phyloP scores from a whole-genome alignment of 2,888 invertebrate genomes.

The Nomada ferruginata region DNA sequence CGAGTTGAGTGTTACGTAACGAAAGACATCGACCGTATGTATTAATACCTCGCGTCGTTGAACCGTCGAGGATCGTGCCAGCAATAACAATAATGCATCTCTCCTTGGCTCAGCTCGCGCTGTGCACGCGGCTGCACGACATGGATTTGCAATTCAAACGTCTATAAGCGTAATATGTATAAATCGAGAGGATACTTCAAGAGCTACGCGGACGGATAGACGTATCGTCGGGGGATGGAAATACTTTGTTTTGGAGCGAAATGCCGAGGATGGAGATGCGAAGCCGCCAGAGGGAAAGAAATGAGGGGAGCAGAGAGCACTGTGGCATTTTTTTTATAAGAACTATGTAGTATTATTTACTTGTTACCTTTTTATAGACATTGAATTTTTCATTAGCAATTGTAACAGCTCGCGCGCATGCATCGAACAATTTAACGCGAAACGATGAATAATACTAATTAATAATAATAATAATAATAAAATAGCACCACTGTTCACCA shows the following conservation, averaged over 20 bases:
- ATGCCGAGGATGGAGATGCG: background rate
- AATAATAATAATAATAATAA: too few relatives aligned
- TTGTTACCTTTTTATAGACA: too few relatives aligned
- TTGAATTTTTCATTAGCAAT: too few relatives aligned
- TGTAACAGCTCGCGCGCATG: too few relatives aligned
- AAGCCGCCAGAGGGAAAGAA: background rate
- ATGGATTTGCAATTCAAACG: conserved; percentile 81
- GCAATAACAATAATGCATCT: conserved; percentile 70
- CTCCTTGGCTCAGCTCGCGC: conserved; percentile 61
- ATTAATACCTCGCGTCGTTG: conserved; percentile 68
- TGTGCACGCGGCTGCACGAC: conserved; percentile 68
- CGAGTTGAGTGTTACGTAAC: conserved; percentile 65
- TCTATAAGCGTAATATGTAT: conserved; percentile 75
- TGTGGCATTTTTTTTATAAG: conserved; percentile 58
- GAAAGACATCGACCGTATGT: conserved; percentile 66
- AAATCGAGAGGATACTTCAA: conserved; percentile 70
- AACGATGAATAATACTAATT: too few relatives aligned
- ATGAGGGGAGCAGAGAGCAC: conserved; percentile 47
- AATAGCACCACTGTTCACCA: too few relatives aligned
- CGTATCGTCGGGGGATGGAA: conserved; percentile 6
- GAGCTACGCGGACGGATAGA: conserved; percentile 13
- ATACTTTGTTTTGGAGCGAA: background rate
- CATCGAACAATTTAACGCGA: too few relatives aligned
- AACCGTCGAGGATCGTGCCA: conserved; percentile 60
- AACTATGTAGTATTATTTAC: too few relatives aligned